phyloP scores from a whole-genome alignment of 2,888 invertebrate species.

The Agrochola lota region DNA sequence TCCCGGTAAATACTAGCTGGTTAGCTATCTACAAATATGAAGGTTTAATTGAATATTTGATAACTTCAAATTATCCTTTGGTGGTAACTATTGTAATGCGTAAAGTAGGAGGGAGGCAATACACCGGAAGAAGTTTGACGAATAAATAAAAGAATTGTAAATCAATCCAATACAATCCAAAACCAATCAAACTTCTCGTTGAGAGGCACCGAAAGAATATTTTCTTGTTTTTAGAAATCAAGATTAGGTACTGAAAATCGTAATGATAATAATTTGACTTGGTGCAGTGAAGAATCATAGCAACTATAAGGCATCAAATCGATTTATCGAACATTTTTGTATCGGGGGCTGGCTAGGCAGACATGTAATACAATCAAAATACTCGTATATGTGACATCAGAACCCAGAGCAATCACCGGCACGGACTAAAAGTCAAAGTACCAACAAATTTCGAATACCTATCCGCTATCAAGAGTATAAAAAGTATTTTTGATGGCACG shows the following conservation, averaged over 20 bases:
- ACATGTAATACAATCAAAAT: slow-evolving; percentile 24
- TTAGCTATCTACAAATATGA: neutral
- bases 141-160: neutral
- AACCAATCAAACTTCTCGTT: neutral
- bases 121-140: neutral
- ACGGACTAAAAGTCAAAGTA: slow-evolving; percentile 49
- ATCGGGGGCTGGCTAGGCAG: slow-evolving; percentile 13
- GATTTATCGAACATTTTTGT: neutral
- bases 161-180: too few relatives aligned
- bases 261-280: neutral
- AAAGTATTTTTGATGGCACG: slow-evolving; percentile 70
- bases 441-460: slow-evolving; percentile 58
- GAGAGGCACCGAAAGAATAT: neutral
- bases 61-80: neutral
- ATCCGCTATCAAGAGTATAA: slow-evolving; percentile 56
- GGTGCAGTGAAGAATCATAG: neutral
- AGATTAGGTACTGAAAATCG: too few relatives aligned
- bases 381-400: slow-evolving; percentile 57
- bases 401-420: slow-evolving; percentile 44
- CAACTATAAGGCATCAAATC: neutral
- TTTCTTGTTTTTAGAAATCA: neutral
- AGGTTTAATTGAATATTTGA: neutral
- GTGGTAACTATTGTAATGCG: neutral
- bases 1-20: neutral
- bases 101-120: neutral